Base-by-base conservation (phyloP, 2,888 invertebrate species). In the Anthophora plumipes region DNA sequence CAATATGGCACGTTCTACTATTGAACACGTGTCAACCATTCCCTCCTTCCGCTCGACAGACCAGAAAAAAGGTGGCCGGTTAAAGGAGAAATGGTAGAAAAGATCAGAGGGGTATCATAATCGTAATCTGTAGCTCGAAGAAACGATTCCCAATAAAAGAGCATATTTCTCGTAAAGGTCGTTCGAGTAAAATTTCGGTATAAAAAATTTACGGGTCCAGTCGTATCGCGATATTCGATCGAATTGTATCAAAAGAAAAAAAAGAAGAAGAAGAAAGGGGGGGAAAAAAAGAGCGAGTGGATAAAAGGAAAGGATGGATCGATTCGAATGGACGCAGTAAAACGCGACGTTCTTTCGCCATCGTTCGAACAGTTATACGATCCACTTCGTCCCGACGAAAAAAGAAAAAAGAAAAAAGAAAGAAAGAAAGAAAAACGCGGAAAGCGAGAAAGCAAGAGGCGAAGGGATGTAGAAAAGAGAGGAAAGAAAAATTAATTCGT, bases 141-240 rank as follows among this genome's bases (percentile, higher is more conserved):
- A 57, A 77, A 80, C 70, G 77, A 55, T 77, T 22, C 50, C 20
- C 57, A 71, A 64, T 72, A 57, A 63, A 68, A 31, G 14, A 59
- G 50, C 61, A 72, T 68, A 71, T 72, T 80, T 43, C 77, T 77
- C 67, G 66, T 46, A 43, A 67, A 68, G n/a, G 11, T 6, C 20
- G 50, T 37, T 17, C 52, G 31, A 80, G 77, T 80, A 73, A 77
- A 80, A 69, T 77, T 31, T 59, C 54, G n/a, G 59, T 72, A 64
- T 80, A 77, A 77, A 80, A 80, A 80, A 69, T 66, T 77, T 80
- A 80, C 68, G 50, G 39, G 8, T n/a, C 59, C 37, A 22, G 54
- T 55, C 22, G 55, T 68, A 55, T 71, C 41, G 48, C 46, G 63
- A 77, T 64, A 68, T 46, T 39, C 67, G 60, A 67, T 63, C 48